Evolutionary conservation across 2,888 invertebrate species (phyloP).

Genomic region (Chalcis sispes): DNA sequence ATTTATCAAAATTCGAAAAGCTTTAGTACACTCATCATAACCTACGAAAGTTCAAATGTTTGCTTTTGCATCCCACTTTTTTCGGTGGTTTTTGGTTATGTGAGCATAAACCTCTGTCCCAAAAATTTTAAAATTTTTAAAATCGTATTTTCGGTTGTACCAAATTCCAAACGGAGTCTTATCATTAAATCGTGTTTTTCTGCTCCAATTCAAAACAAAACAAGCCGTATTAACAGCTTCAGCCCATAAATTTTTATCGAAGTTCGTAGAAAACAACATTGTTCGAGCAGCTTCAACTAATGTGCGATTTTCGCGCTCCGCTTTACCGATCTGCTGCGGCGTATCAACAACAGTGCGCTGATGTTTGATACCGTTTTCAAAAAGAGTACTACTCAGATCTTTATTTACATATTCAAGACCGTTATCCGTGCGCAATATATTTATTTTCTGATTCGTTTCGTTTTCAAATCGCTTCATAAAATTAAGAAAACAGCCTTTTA

Average conservation of each 20-base stretch:
- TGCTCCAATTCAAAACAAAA: conserved; percentile 22
- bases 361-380: conserved; percentile 29
- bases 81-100: background rate
- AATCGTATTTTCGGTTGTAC: background rate
- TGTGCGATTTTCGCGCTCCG: conserved; percentile 33
- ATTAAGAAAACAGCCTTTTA: background rate
- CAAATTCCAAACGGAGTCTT: conserved; percentile 8
- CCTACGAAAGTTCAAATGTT: conserved; percentile 23
- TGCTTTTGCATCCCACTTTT: conserved; percentile 30
- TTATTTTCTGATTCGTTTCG: conserved; percentile 29
- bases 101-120: conserved; percentile 8
- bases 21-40: background rate
- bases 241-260: background rate
- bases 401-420: conserved; percentile 1
- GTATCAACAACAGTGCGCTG: conserved; percentile 26
- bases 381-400: background rate
- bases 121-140: conserved; percentile 26
- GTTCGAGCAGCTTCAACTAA: conserved; percentile 27
- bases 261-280: conserved; percentile 7
- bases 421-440: conserved; percentile 42
- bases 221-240: conserved; percentile 14
- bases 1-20: background rate
- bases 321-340: conserved; percentile 27
- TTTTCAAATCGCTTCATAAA: conserved; percentile 2
- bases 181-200: conserved; percentile 3